Conservation (phyloP, 2,888 invertebrate genomes). For the Athalia circularis region DNA sequence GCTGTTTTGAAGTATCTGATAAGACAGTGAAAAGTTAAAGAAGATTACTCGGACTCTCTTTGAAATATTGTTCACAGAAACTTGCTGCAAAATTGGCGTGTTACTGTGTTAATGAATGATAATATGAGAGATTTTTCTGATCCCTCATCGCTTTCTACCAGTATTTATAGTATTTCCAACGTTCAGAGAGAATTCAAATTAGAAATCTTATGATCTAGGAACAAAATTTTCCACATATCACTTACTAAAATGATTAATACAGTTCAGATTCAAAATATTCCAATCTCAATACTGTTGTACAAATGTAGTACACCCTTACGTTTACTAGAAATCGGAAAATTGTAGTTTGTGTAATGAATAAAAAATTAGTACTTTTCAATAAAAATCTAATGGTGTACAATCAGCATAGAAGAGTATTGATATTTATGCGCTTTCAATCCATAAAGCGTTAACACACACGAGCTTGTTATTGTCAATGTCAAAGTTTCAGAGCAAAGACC, state of each 20-base stretch:
- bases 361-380: not conserved
- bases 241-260: constrained; percentile 30
- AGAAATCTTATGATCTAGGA: constrained; percentile 9
- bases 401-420: constrained; percentile 16
- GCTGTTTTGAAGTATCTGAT: not conserved
- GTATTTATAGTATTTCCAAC: not conserved
- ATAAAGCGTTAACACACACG: constrained; percentile 44
- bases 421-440: constrained; percentile 30
- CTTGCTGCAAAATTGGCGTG: too few species aligned
- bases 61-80: not conserved
- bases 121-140: not conserved
- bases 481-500: constrained; percentile 22
- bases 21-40: not conserved
- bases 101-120: not conserved
- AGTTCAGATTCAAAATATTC: constrained; percentile 16
- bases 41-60: not conserved
- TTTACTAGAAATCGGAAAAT: not conserved
- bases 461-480: constrained; percentile 39
- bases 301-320: not conserved
- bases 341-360: not conserved
- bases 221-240: constrained; percentile 13
- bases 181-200: not conserved
- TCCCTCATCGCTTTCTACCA: too few species aligned
- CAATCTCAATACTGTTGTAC: constrained; percentile 20
- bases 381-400: not conserved